phyloP scores from a whole-genome alignment of 2,888 invertebrate genomes.

The Drosophila longiperda region DNA sequence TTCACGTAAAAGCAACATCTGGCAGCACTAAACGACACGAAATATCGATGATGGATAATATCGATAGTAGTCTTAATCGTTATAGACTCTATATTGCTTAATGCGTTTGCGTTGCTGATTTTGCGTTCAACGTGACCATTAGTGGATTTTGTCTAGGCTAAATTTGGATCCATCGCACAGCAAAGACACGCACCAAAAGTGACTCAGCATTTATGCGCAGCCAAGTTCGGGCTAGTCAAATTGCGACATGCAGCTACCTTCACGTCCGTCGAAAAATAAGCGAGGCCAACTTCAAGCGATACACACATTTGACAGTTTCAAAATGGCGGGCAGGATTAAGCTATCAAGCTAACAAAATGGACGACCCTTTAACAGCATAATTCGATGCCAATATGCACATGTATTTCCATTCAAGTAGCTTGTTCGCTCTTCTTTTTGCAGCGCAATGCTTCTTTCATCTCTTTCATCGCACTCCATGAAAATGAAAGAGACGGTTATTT shows the following conservation, averaged over 20 bases:
- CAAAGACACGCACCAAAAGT: slow-evolving; percentile 16
- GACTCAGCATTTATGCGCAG: slow-evolving; percentile 22
- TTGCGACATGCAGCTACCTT: slow-evolving; percentile 25
- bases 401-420: neutral
- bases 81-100: neutral
- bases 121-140: slow-evolving; percentile 4
- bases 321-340: slow-evolving; percentile 34
- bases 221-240: slow-evolving; percentile 11
- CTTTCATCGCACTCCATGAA: slow-evolving; percentile 13
- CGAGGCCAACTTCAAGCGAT: slow-evolving; percentile 26
- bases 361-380: too few species aligned
- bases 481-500: slow-evolving; percentile 20
- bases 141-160: slow-evolving; percentile 11
- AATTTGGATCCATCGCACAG: neutral
- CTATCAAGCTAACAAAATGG: neutral
- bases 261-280: neutral
- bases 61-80: slow-evolving; percentile 11
- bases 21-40: slow-evolving; percentile 41
- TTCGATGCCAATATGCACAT: neutral
- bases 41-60: slow-evolving; percentile 22
- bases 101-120: slow-evolving; percentile 11
- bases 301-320: slow-evolving; percentile 25
- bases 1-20: slow-evolving; percentile 51
- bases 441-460: neutral
- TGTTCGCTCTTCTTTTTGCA: neutral